phyloP scores from a whole-genome alignment of 2,113 vertebrate genomes.

The Megaptera novaeangliae region DNA sequence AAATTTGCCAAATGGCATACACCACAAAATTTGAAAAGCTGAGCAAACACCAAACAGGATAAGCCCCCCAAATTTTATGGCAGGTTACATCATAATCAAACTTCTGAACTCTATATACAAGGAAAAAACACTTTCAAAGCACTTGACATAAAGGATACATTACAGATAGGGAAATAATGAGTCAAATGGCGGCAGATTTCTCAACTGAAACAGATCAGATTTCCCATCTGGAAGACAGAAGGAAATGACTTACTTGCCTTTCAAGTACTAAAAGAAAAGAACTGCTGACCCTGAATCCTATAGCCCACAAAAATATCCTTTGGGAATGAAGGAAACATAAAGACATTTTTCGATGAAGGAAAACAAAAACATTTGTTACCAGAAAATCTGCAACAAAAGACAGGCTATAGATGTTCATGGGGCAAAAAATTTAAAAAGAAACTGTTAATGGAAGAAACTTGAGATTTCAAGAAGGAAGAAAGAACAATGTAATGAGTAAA shows the following conservation, averaged over 20 bases:
- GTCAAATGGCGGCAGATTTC: neutral
- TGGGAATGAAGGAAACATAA: neutral
- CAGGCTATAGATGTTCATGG: neutral
- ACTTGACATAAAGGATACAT: neutral
- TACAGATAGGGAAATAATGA: neutral
- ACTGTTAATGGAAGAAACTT: neutral
- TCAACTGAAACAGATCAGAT: too few relatives aligned
- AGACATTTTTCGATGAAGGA: neutral
- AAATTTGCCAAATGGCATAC: neutral
- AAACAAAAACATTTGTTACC: neutral
- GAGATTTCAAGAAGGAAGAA: neutral
- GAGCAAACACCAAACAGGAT: neutral
- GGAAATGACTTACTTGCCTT: neutral
- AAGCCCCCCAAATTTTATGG: neutral
- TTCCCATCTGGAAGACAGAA: neutral
- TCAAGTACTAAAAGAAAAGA: neutral
- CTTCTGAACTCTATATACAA: neutral
- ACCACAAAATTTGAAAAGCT: neutral
- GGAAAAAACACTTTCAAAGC: neutral
- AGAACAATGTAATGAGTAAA: neutral
- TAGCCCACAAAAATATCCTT: neutral
- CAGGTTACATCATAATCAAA: neutral
- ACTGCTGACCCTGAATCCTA: neutral
- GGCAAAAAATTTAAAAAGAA: neutral
- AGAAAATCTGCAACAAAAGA: neutral